Evolutionary conservation across 2,888 invertebrate species (phyloP), one percentile per base, ranked within the genome.

Genomic region (Drosophila colorata): DNA sequence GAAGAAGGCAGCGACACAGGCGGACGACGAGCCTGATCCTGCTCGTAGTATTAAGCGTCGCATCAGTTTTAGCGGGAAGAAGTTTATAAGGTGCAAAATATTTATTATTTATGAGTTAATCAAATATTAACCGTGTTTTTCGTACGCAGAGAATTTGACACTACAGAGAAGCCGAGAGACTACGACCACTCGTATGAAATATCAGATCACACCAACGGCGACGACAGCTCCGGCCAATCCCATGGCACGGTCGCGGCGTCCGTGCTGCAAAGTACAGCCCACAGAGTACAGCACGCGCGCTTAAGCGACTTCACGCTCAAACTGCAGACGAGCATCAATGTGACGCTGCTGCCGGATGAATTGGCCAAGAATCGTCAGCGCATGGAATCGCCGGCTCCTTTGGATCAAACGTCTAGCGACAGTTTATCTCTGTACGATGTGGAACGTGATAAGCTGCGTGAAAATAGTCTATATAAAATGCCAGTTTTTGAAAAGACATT

Each of bases 41-140:
- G 40, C 38, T 5, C 20, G 28, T 14, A 14, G 11, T 14, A 8
- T 18, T 48, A 28, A 77, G 59, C 77, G 86, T 55, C 88, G 85
- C 49, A 88, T 86, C 43, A 86, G 85, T 65, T 86, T 86, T 35
- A 80, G 83, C 46, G 88, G 74, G 14, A 87, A 83, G 23, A 86
- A 86, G 33, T 79, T 68, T 23, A 72, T 86, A 14, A 49, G 85
- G 83, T 84, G 65, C 25, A 47, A 38, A 35, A 4, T 3, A 4
- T 28, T 11, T 2, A 35, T 18, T 43, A n/a, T 28, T 23, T 9
- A 18, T 20, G 7, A 20, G 11, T 13, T 35, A 4, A 23, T 25
- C 7, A 8, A 35, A 9, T 31, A 1, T 6, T 7, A 20, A 1
- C 1, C 1, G 11, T 33, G 33, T 33, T 33, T 13, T 0, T 7